Conservation (phyloP, 2,888 invertebrate species). For the Rotaria macrura region DNA sequence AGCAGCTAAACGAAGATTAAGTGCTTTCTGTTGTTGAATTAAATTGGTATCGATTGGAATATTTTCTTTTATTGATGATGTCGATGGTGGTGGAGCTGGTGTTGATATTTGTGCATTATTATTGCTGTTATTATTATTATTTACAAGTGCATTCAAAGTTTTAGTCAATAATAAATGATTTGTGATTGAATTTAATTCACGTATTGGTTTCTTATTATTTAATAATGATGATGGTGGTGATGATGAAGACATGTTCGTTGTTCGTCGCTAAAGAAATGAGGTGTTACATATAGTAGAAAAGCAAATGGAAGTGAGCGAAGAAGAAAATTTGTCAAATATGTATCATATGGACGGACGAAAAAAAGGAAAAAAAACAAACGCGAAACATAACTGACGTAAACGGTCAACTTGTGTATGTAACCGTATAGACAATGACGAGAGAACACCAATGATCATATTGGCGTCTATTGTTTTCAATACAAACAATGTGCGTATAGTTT, state of each 20-base stretch:
- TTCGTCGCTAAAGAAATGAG: not conserved
- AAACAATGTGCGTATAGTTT: not conserved
- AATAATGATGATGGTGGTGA: not conserved
- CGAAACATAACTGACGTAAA: slow-evolving; percentile 9
- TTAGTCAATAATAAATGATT: not conserved
- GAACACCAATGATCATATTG: not conserved
- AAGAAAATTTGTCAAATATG: not conserved
- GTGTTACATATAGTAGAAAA: not conserved
- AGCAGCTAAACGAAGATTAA: not conserved
- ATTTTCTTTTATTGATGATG: not conserved
- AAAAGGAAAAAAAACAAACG: not conserved
- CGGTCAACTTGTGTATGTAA: not conserved
- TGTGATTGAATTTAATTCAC: not conserved
- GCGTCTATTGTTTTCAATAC: not conserved
- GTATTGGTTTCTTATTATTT: not conserved
- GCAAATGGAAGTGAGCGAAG: not conserved
- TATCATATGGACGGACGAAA: slow-evolving; percentile 1
- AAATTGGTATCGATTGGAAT: not conserved
- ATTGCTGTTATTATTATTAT: not conserved
- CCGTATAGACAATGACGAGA: not conserved
- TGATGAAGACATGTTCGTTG: not conserved
- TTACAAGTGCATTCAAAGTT: not conserved
- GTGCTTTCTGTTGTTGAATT: not conserved
- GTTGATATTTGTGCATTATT: not conserved
- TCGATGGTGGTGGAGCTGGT: not conserved